Base-by-base conservation (phyloP, 2,888 invertebrate species). In the Pomacea canaliculata region DNA sequence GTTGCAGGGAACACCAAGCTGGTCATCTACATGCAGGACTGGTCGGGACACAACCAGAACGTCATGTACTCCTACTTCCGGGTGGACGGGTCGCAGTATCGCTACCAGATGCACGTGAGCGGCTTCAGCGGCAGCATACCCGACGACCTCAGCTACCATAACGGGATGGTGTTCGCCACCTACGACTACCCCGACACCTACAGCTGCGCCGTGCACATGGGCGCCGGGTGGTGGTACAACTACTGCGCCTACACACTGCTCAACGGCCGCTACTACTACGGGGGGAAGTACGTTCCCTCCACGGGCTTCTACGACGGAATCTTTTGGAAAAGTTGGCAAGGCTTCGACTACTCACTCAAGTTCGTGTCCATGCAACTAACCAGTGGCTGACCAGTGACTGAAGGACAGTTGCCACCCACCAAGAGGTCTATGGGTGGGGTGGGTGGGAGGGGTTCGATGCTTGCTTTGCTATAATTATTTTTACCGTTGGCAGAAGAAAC, bases 221-320 rank as follows among this genome's bases (percentile, higher is more conserved):
- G 77, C n/a, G 84, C 82, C 1, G 89, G 87, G 3, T 88, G 88
- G 88, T 88, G 87, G 88, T 88, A 84, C 81, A 86, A 87, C 71
- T 83, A 84, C 79, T 88, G 88, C 72, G 73, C 85, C 48, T 80
- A 79, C 46, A 79, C 85, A 5, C 81, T 86, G 10, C 85, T 83
- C 16, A 89, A 84, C 59, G 88, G 88, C 10, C 66, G 79, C 18
- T 88, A 88, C 79, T 88, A 89, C 79, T 12, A 18, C 7, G 80
- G 83, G 0, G 87, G 88, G 5, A 78, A 65, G 37, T 87, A 88
- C 77, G 74, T 78, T 8, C 87, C 86, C 3, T 9, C 77, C 0
- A 80, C 81, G 0, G 71, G 76, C 1, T 84, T 73, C 78, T 87
- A 84, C 69, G 85, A 88, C 62, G 88, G 89, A 5, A 86, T 88